These are phyloP conservation scores for Drosophila anceps DNA, from an alignment of 2,888 invertebrate species.

Conservation along the genomic window DNA sequence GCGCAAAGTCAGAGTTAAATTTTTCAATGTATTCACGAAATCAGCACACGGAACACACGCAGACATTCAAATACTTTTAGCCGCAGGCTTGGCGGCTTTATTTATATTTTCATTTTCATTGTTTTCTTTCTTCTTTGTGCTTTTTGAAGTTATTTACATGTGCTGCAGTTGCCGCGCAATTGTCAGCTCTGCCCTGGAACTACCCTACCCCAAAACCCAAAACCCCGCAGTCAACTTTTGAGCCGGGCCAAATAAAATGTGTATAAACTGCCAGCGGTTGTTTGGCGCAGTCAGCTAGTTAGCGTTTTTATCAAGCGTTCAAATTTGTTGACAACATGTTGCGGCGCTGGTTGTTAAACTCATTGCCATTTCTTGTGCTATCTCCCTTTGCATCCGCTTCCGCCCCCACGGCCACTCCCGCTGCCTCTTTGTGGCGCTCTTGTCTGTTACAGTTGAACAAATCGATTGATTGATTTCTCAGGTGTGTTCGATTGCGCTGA, in stretches of 20 bases:
- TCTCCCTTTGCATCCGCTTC: conserved; percentile 3
- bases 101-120: conserved; percentile 26
- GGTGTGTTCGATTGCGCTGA: conserved; percentile 75
- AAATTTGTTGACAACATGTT: conserved; percentile 78
- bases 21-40: conserved; percentile 34
- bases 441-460: conserved; percentile 74
- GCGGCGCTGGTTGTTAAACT: conserved; percentile 62
- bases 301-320: conserved; percentile 69
- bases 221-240: background rate
- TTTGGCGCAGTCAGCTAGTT: conserved; percentile 65
- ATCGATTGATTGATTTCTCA: conserved; percentile 83
- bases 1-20: conserved; percentile 49
- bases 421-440: conserved; percentile 17
- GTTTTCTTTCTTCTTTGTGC: conserved; percentile 32
- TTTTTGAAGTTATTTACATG: conserved; percentile 70
- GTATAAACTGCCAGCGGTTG: conserved; percentile 53
- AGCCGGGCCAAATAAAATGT: conserved; percentile 11
- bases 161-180: conserved; percentile 61
- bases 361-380: conserved; percentile 16
- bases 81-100: conserved; percentile 41
- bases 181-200: conserved; percentile 35
- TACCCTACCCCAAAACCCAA: background rate
- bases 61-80: conserved; percentile 32
- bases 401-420: background rate
- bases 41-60: conserved; percentile 9